Percentiles rank a stretch among this genome's conserved stretches.
These are phyloP conservation scores for Cremastobaeus sp. DNA, from an alignment of 2,888 invertebrate species.

Conservation along the genomic window DNA sequence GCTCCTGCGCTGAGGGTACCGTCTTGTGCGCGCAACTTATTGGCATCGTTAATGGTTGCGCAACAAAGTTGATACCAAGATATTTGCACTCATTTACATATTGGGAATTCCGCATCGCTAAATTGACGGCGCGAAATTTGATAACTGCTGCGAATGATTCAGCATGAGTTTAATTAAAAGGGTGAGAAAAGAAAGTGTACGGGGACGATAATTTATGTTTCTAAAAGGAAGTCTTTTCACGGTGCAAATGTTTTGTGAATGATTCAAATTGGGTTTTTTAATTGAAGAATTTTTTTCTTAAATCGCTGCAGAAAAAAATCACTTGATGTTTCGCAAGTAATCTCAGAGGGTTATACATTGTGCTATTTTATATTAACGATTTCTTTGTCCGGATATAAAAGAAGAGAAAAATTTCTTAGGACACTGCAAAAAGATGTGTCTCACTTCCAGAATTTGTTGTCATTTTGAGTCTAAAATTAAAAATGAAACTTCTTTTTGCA, in stretches of 20 bases:
- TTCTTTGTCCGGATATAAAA: too few relatives aligned
- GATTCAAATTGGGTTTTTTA: not conserved
- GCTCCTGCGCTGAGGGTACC: constrained; percentile 16
- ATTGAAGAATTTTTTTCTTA: not conserved
- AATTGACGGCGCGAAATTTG: constrained; percentile 48
- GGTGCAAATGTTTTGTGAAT: not conserved
- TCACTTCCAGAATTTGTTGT: too few relatives aligned
- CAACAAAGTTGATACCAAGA: constrained; percentile 38
- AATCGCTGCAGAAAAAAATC: not conserved
- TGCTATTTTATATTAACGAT: too few relatives aligned
- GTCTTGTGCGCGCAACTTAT: constrained; percentile 41
- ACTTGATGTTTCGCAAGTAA: too few relatives aligned
- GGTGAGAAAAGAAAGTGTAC: constrained; percentile 26
- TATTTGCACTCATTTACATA: constrained; percentile 56
- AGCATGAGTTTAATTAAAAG: constrained; percentile 52
- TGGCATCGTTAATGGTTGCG: constrained; percentile 31
- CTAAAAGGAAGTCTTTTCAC: constrained; percentile 24
- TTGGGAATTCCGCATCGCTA: constrained; percentile 44
- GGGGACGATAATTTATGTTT: constrained; percentile 31
- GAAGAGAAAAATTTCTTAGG: too few relatives aligned
- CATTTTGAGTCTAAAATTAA: too few relatives aligned
- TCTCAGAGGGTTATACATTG: too few relatives aligned
- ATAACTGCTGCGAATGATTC: constrained; percentile 47
- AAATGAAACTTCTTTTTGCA: too few relatives aligned
- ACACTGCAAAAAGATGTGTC: too few relatives aligned